Percentiles rank a stretch among this genome's conserved stretches.
phyloP scores from a whole-genome alignment of 35 echinoderm and acorn worm species.

The Ptychodera flava region DNA sequence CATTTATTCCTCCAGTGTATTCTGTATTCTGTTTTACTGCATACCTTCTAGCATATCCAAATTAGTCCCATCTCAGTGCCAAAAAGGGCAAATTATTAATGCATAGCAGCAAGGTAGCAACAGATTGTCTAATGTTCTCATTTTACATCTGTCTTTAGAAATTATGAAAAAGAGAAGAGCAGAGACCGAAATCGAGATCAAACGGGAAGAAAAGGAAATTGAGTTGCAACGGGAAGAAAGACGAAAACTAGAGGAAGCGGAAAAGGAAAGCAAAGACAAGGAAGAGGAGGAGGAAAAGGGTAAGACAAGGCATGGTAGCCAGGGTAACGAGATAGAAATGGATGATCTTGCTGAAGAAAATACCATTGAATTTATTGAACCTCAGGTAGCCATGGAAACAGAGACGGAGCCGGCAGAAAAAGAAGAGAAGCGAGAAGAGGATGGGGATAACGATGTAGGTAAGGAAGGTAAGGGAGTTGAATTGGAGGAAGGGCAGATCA shows the following conservation, averaged over 20 bases:
- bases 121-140: too few relatives aligned
- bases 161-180: conserved; percentile 32
- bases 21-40: too few relatives aligned
- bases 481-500: neutral
- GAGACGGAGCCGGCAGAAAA: conserved; percentile 45
- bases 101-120: too few relatives aligned
- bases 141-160: conserved; percentile 7
- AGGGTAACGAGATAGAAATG: neutral
- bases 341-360: neutral
- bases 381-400: conserved; percentile 9
- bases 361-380: neutral
- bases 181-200: conserved; percentile 38
- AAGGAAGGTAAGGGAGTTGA: conserved; percentile 28
- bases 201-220: conserved; percentile 15
- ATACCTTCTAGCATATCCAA: too few relatives aligned
- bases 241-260: neutral
- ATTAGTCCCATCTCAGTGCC: too few relatives aligned
- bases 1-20: too few relatives aligned
- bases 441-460: conserved; percentile 2
- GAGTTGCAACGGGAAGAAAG: conserved; percentile 4
- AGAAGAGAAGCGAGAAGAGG: conserved; percentile 16
- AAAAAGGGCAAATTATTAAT: too few relatives aligned
- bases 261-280: conserved; percentile 7
- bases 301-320: neutral
- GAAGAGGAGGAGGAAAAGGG: conserved; percentile 26